Percentiles rank a stretch among this genome's conserved stretches.
Conservation (phyloP, 2,797 vertebrate species). For the Lagodon rhomboides region DNA sequence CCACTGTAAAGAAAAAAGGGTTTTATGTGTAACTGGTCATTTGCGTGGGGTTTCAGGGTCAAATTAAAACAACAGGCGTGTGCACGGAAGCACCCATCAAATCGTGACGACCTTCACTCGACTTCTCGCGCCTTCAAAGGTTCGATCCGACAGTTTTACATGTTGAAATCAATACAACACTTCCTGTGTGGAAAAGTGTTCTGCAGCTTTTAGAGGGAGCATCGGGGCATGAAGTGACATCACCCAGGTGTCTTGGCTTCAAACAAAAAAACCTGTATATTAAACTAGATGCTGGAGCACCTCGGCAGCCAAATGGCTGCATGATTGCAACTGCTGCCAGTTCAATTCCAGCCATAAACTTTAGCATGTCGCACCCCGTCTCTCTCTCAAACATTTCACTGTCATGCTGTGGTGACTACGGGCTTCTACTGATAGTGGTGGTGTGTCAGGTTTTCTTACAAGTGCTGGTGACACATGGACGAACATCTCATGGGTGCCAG, state of each 20-base stretch:
- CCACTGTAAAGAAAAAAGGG: slow-evolving; percentile 15
- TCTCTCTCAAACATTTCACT: too few relatives aligned
- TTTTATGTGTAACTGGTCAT: slow-evolving; percentile 26
- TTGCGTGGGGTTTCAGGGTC: neutral
- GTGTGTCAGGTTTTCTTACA: too few relatives aligned
- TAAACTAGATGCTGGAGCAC: neutral
- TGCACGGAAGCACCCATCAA: neutral
- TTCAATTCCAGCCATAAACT: too few relatives aligned
- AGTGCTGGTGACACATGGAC: too few relatives aligned
- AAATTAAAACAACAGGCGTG: neutral
- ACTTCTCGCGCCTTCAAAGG: slow-evolving; percentile 15
- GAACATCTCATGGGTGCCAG: too few relatives aligned
- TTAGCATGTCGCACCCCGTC: too few relatives aligned
- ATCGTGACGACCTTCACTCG: neutral
- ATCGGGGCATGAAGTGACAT: neutral
- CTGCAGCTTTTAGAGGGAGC: neutral
- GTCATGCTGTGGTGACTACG: too few relatives aligned
- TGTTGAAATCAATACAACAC: neutral
- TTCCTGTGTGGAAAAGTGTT: neutral
- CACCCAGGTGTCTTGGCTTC: neutral
- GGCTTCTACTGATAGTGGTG: too few relatives aligned
- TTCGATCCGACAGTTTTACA: neutral
- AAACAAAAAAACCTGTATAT: neutral
- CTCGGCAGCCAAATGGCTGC: neutral
- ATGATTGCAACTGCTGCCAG: too few relatives aligned